These are phyloP conservation scores for Sthenelais limicola DNA, from an alignment of 2,888 invertebrate species.

Conservation along the genomic window DNA sequence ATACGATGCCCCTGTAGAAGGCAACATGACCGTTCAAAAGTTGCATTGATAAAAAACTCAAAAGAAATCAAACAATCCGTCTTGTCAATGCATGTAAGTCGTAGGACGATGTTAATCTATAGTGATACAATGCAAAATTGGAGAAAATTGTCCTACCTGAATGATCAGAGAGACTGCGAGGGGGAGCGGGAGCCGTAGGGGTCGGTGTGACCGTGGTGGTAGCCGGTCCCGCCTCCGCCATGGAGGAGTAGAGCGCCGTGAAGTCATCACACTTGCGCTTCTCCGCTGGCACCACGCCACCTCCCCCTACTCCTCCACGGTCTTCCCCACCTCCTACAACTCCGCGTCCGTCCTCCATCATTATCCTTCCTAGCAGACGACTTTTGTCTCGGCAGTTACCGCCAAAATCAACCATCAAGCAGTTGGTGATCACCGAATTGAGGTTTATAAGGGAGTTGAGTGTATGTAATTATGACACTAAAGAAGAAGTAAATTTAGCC, in stretches of 20 bases:
- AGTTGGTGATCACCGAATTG: no score
- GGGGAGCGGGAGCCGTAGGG: conserved; percentile 33
- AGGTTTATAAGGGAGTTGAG: no score
- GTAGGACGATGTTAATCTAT: no score
- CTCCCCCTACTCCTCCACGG: conserved; percentile 57
- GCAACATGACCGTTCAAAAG: no score
- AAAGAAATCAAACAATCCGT: no score
- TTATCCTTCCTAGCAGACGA: conserved; percentile 11
- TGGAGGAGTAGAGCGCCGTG: conserved; percentile 85
- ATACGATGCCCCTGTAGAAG: no score
- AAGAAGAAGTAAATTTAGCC: no score
- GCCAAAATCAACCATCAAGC: conserved; percentile 2
- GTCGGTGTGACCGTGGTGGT: neutral
- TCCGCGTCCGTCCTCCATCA: conserved; percentile 32
- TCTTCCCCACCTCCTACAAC: conserved; percentile 52
- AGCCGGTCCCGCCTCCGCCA: conserved; percentile 57
- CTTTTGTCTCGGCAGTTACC: conserved; percentile 8
- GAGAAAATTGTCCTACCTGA: conserved; percentile 27
- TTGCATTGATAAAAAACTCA: no score
- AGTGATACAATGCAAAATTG: no score
- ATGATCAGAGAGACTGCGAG: conserved; percentile 34
- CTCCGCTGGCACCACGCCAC: conserved; percentile 66
- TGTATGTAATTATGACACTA: no score
- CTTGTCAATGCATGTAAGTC: no score
- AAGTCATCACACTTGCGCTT: conserved; percentile 84